Evolutionary conservation across 2,113 vertebrate genomes (phyloP), one percentile per base, ranked within the genome.

Genomic region (Laticauda colubrina): DNA sequence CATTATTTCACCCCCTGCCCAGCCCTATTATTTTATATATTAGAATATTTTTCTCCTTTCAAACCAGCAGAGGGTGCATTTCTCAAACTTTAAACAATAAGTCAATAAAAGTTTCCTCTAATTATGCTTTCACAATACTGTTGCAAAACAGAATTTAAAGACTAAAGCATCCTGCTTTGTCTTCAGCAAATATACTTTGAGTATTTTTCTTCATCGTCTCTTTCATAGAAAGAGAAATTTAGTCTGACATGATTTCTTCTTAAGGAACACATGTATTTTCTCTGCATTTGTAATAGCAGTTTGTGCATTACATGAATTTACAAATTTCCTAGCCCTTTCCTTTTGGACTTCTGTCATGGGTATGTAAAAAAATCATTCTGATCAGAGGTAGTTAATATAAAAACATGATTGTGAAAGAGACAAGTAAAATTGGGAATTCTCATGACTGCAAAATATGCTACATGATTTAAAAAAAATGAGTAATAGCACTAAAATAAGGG

Each of bases 61-160:
- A n/a, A 29, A 48, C 85, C 43, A 20, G 39, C 57, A 91, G 69
- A 48, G 23, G 11, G 90, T 94, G 39, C 26, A 55, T 94, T 29
- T 96, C 95, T 88, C 0, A 0, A 11, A 86, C 89, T 24, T 34
- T 15, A 69, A 93, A 57, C 7, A 91, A 51, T 55, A 86, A 75
- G 6, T 89, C 5, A 0, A 1, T 2, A 85, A 61, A 12, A 88
- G 90, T 88, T 56, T 55, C 94, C 91, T 53, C 26, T 90, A 0
- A 0, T 55, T 7, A 53, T 93, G 88, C 26, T 20, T 75, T 20
- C 20, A 24, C 26, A 14, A 12, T 86, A 2, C 92, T 53, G 7
- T 64, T 93, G 26, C 94, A 20, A 93, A 92, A 61, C 18, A 87
- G 18, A 23, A 39, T 59, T 89, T 23, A 2, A 56, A 61, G 20